Evolutionary conservation across 2,797 vertebrate genomes (phyloP).

Genomic region (Anabacerthia variegaticeps): DNA sequence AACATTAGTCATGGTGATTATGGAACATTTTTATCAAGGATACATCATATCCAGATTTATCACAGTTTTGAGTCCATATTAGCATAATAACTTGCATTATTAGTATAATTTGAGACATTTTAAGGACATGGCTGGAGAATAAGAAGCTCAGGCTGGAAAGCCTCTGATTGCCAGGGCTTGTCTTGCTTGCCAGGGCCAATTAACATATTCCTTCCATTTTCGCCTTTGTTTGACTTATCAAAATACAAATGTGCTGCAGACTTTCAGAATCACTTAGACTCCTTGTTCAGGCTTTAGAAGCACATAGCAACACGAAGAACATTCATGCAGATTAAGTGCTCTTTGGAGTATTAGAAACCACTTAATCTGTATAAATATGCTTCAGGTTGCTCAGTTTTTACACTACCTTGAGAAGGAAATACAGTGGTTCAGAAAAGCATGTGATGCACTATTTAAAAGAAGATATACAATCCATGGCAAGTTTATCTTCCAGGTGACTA

Average conservation of each 20-base stretch:
- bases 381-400: slow-evolving; percentile 67
- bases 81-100: slow-evolving; percentile 49
- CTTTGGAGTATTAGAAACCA: slow-evolving; percentile 67
- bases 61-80: slow-evolving; percentile 29
- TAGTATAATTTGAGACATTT: slow-evolving; percentile 53
- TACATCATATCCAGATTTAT: slow-evolving; percentile 57
- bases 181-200: slow-evolving; percentile 35
- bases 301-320: slow-evolving; percentile 33
- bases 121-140: slow-evolving; percentile 56
- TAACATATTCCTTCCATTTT: slow-evolving; percentile 50
- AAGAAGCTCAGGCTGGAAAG: slow-evolving; percentile 21
- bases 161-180: neutral
- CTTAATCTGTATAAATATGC: slow-evolving; percentile 68
- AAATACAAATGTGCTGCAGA: slow-evolving; percentile 39
- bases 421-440: neutral
- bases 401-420: slow-evolving; percentile 56
- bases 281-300: slow-evolving; percentile 40
- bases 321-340: slow-evolving; percentile 65
- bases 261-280: slow-evolving; percentile 39
- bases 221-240: slow-evolving; percentile 53
- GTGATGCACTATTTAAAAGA: slow-evolving; percentile 59
- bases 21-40: slow-evolving; percentile 62
- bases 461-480: slow-evolving; percentile 44
- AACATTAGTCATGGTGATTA: slow-evolving; percentile 62
- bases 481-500: slow-evolving; percentile 18